Evolutionary conservation across 2,888 invertebrate species (phyloP).

Genomic region (Tachina grossa): DNA sequence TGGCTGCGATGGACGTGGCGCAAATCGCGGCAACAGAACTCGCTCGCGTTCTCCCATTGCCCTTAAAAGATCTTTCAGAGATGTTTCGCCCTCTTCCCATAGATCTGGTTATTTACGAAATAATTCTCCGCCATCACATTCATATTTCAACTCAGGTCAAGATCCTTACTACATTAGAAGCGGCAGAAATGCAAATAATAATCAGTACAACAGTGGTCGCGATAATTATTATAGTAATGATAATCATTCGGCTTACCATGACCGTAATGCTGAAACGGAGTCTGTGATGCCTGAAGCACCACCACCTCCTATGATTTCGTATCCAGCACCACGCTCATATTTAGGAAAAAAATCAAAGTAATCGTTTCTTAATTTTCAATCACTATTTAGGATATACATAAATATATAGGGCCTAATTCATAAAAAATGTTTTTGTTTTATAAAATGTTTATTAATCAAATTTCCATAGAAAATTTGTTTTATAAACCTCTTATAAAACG

Average conservation of each 20-base stretch:
- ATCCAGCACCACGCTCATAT: constrained; percentile 43
- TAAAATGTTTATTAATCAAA: too few species aligned
- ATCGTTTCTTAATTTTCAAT: background rate
- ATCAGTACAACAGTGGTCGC: constrained; percentile 6
- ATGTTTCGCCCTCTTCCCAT: constrained; percentile 1
- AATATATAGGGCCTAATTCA: too few species aligned
- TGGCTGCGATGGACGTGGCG: too few species aligned
- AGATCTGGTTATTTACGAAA: background rate
- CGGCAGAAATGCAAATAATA: constrained; percentile 15
- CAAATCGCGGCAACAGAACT: background rate
- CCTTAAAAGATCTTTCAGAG: background rate
- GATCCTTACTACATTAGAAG: constrained; percentile 19
- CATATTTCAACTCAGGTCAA: background rate
- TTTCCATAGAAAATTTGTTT: too few species aligned
- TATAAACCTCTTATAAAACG: too few species aligned
- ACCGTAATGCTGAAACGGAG: background rate
- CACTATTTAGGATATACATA: too few species aligned
- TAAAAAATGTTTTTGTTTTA: too few species aligned
- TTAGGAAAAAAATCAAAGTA: background rate
- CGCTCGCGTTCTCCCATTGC: constrained; percentile 45
- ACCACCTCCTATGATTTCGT: constrained; percentile 60
- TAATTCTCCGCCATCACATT: background rate
- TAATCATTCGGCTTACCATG: background rate
- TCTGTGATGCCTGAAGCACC: constrained; percentile 18
- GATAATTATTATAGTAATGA: constrained; percentile 13